phyloP scores from a whole-genome alignment of 92 coral and sea anemone species.

The Epizoanthus stellaris region DNA sequence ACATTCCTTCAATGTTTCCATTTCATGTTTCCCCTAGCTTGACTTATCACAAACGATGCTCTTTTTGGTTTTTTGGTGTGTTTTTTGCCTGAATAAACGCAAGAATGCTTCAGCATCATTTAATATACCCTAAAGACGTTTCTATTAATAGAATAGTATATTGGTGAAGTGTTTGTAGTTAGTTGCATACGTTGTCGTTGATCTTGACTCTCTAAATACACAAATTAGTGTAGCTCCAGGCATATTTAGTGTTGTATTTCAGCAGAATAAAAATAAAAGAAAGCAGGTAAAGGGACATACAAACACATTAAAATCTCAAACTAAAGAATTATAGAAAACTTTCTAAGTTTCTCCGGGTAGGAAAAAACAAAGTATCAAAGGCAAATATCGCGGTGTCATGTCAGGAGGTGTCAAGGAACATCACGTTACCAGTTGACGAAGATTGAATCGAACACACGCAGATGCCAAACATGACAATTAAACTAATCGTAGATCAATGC shows the following conservation, averaged over 20 bases:
- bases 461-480: background rate
- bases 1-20: background rate
- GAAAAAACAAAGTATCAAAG: background rate
- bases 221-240: background rate
- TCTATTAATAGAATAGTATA: slow-evolving; percentile 18
- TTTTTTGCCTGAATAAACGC: background rate
- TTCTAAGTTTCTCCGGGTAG: background rate
- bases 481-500: background rate
- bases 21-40: background rate
- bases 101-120: background rate
- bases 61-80: background rate
- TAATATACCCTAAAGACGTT: background rate
- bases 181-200: slow-evolving; percentile 2
- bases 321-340: background rate
- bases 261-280: background rate
- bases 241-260: background rate
- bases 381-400: slow-evolving; percentile 7
- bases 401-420: slow-evolving; percentile 19
- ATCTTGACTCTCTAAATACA: background rate
- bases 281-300: background rate
- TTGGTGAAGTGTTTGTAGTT: background rate
- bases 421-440: background rate
- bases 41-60: background rate
- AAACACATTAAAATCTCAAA: background rate
- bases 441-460: slow-evolving; percentile 11